A percentile compares a stretch with the other conserved stretches of the same genome.
phyloP scores from a whole-genome alignment of 2,113 vertebrate species.

The Nothocercus julius region DNA sequence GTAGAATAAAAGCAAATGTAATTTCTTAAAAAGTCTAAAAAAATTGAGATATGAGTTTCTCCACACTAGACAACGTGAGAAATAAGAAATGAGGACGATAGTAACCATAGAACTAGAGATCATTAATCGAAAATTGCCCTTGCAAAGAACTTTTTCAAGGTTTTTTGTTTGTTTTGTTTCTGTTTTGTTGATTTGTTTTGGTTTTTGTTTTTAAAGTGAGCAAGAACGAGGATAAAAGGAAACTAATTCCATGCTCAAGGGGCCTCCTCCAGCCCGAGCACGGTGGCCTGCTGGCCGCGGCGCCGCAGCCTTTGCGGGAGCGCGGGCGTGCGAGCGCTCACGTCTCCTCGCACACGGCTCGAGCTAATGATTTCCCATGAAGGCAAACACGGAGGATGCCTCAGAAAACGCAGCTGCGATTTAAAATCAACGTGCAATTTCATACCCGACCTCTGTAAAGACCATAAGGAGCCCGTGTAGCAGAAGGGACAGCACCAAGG shows the following conservation, averaged over 20 bases:
- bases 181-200: background rate
- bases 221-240: constrained; percentile 33
- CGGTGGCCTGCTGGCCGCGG: background rate
- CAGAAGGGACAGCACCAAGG: background rate
- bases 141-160: background rate
- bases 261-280: background rate
- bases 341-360: background rate
- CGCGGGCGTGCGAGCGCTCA: background rate
- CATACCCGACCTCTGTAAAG: background rate
- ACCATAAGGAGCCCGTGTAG: background rate
- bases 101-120: background rate
- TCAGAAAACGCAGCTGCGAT: background rate
- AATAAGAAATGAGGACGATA: background rate
- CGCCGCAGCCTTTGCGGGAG: background rate
- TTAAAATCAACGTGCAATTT: background rate
- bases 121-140: background rate
- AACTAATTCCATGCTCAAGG: background rate
- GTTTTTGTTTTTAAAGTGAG: background rate
- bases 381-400: background rate
- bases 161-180: constrained; percentile 41
- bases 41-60: background rate
- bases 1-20: background rate
- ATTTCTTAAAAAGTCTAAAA: background rate
- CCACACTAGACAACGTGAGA: background rate
- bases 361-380: background rate